Evolutionary conservation across 1,140 invertebrate species (phyloP).

Genomic region (Maconellicoccus hirsutus): DNA sequence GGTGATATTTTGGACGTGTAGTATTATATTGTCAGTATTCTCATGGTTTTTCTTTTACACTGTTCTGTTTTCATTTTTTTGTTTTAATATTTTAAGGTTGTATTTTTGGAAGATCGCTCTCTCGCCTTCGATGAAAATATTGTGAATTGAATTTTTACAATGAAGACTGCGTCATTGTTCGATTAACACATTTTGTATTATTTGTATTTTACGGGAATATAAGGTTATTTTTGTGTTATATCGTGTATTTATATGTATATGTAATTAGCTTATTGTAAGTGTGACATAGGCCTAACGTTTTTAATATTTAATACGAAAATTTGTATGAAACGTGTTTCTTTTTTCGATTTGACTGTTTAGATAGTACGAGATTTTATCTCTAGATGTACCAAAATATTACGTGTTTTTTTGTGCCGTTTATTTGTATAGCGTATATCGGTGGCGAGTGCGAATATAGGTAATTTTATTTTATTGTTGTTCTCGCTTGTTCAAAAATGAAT

Average conservation of each 20-base stretch:
- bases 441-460: not conserved
- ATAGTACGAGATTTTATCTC: not conserved
- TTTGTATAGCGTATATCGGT: not conserved
- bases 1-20: slow-evolving; percentile 3
- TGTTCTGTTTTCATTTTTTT: not conserved
- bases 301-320: not conserved
- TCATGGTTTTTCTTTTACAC: not conserved
- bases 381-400: not conserved
- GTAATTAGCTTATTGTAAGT: not conserved
- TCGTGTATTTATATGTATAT: not conserved
- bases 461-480: not conserved
- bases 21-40: slow-evolving; percentile 4
- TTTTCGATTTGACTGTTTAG: not conserved
- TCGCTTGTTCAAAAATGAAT: not conserved
- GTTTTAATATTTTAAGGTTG: not conserved
- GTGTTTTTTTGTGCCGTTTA: not conserved
- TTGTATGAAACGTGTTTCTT: not conserved
- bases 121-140: not conserved
- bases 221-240: not conserved
- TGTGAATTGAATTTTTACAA: not conserved
- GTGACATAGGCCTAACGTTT: slow-evolving; percentile 2
- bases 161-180: slow-evolving; percentile 3
- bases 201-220: not conserved
- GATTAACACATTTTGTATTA: not conserved
- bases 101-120: not conserved